phyloP scores from a whole-genome alignment of 2,797 vertebrate species.

The Coracias cyanogaster region DNA sequence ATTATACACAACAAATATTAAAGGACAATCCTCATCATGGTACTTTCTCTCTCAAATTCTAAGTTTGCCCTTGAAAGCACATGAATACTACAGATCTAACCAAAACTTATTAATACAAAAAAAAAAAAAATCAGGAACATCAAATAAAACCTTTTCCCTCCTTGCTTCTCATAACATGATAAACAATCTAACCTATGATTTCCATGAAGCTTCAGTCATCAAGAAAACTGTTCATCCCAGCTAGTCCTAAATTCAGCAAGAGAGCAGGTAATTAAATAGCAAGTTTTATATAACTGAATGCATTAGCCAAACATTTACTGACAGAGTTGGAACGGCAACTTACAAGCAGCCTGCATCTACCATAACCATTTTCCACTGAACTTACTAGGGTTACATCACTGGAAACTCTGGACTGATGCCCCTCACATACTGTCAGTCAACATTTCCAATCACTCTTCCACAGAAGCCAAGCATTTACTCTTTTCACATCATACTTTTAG shows the following conservation, averaged over 20 bases:
- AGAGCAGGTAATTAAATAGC: not conserved
- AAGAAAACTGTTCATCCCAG: not conserved
- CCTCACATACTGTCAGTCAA: accelerated
- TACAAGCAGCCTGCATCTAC: not conserved
- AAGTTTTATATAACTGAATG: not conserved
- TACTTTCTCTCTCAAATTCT: not conserved
- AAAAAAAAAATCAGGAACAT: not conserved
- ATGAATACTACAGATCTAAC: not conserved
- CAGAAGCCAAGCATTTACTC: not conserved
- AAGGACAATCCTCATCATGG: accelerated
- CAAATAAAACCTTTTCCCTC: not conserved
- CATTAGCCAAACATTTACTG: not conserved
- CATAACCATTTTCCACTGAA: not conserved
- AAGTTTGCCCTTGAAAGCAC: not conserved
- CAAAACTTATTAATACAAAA: not conserved
- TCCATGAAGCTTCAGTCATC: not conserved
- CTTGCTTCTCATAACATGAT: not conserved
- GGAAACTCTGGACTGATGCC: not conserved
- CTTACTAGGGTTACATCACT: not conserved
- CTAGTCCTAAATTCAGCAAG: not conserved
- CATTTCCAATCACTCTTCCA: not conserved
- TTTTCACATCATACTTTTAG: not conserved
- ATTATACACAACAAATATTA: not conserved
- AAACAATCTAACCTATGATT: not conserved
- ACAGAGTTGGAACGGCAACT: not conserved